A percentile compares a stretch with the other conserved stretches of the same genome.
Evolutionary conservation across 1,140 invertebrate species (phyloP).

Genomic region (Eupristina koningsbergeri): DNA sequence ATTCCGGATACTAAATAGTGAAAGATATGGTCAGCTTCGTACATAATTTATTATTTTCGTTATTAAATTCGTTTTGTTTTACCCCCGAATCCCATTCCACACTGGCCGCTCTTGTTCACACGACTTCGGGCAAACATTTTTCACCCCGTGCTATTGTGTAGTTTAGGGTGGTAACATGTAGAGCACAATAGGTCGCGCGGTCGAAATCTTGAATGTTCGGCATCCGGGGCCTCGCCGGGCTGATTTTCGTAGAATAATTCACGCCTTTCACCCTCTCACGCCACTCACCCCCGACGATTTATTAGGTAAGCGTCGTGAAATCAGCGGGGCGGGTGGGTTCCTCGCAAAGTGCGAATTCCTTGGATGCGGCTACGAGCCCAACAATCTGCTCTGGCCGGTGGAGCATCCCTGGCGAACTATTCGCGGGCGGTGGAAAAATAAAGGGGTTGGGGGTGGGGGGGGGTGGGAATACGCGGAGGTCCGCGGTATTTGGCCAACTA

Average conservation of each 20-base stretch:
- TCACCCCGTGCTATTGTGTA: background rate
- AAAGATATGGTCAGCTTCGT: background rate
- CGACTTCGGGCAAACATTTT: background rate
- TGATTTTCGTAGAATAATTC: constrained; percentile 35
- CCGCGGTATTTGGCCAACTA: constrained; percentile 65
- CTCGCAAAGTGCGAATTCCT: constrained; percentile 20
- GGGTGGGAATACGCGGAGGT: background rate
- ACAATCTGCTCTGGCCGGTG: background rate
- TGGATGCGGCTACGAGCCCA: background rate
- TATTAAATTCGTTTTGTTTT: background rate
- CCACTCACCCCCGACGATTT: background rate
- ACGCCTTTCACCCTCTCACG: background rate
- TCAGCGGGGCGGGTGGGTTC: constrained; percentile 1
- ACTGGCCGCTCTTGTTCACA: background rate
- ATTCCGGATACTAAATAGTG: background rate
- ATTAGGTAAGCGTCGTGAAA: constrained; percentile 26
- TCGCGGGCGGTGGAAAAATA: constrained; percentile 15
- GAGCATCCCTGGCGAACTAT: background rate
- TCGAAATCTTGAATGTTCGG: constrained; percentile 37
- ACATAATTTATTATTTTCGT: constrained; percentile 8
- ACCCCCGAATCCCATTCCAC: no score
- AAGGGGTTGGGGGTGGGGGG: background rate
- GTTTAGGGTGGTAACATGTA: background rate
- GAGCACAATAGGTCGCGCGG: background rate
- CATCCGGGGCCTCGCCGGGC: background rate